Evolutionary conservation across 35 echinoderm and acorn worm genomes (phyloP).

Genomic region (Chiridota heheva): DNA sequence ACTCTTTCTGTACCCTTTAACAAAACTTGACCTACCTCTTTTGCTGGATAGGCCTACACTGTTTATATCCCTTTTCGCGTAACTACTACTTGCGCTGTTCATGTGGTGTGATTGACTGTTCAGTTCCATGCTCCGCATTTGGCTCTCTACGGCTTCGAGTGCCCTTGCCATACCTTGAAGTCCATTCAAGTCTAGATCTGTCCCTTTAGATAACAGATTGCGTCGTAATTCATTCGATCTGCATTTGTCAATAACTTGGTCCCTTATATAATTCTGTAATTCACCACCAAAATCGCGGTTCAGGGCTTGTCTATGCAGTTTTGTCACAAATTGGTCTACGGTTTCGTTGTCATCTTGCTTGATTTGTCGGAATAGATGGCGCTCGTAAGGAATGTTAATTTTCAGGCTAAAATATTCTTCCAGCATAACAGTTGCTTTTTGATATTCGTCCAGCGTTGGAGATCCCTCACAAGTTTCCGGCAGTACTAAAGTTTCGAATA

Average conservation of each 20-base stretch:
- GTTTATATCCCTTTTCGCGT: neutral
- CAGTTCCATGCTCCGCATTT: conserved; percentile 3
- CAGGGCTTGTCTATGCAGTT: neutral
- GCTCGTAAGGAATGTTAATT: conserved; percentile 24
- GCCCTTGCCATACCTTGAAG: neutral
- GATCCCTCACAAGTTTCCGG: too few species aligned
- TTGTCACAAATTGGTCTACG: conserved; percentile 6
- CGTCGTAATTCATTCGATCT: neutral
- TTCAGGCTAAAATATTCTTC: conserved; percentile 17
- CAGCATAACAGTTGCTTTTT: neutral
- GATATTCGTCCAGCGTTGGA: conserved; percentile 10
- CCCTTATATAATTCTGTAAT: neutral
- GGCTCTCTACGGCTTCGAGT: neutral
- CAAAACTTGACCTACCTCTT: too few species aligned
- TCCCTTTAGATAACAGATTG: conserved; percentile 5
- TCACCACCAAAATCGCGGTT: conserved; percentile 3
- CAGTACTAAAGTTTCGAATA: too few species aligned
- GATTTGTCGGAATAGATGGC: conserved; percentile 46
- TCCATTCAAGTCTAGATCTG: neutral
- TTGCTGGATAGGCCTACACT: too few species aligned
- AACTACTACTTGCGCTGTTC: neutral
- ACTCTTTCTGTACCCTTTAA: neutral
- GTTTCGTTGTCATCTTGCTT: neutral
- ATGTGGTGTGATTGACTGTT: neutral
- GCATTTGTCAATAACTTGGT: conserved; percentile 11